Conservation (phyloP, 2,797 vertebrate species). For the Jordanella pulchra region DNA sequence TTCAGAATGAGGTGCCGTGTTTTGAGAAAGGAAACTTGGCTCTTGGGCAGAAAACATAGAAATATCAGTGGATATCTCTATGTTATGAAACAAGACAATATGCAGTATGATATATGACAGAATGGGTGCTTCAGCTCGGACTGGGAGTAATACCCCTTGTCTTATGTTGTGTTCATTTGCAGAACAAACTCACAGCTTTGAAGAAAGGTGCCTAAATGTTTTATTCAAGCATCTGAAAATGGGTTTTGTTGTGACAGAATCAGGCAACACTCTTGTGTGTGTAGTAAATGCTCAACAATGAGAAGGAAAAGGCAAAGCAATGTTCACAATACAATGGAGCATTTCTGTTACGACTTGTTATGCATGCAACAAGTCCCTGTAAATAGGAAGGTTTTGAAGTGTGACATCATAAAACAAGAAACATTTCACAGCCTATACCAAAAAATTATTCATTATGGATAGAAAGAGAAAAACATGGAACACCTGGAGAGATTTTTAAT, state of each 20-base stretch:
- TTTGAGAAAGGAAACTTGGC: conserved; percentile 14
- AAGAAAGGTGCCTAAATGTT: conserved; percentile 73
- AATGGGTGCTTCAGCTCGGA: conserved; percentile 44
- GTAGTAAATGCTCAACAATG: conserved; percentile 46
- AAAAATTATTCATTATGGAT: conserved; percentile 7
- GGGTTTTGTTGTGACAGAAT: conserved; percentile 74
- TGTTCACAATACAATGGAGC: conserved; percentile 41
- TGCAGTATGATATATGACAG: conserved; percentile 49
- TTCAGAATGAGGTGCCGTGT: conserved; percentile 1
- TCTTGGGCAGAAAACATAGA: conserved; percentile 12
- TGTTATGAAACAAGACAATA: conserved; percentile 11
- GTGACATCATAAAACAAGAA: conserved; percentile 43
- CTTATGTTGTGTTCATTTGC: conserved; percentile 56
- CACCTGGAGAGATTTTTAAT: neutral
- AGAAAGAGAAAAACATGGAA: neutral
- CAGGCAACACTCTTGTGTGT: conserved; percentile 64
- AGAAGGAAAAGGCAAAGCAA: conserved; percentile 4
- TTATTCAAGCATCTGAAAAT: conserved; percentile 80
- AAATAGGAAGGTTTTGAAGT: conserved; percentile 35
- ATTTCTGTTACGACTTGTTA: conserved; percentile 33
- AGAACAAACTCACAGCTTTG: conserved; percentile 48
- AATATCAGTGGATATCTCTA: neutral
- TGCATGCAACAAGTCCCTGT: conserved; percentile 19
- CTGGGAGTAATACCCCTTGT: conserved; percentile 34
- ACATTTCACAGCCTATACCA: conserved; percentile 24